Conservation (phyloP, 2,888 invertebrate genomes). For the Drosophila longiperda region DNA sequence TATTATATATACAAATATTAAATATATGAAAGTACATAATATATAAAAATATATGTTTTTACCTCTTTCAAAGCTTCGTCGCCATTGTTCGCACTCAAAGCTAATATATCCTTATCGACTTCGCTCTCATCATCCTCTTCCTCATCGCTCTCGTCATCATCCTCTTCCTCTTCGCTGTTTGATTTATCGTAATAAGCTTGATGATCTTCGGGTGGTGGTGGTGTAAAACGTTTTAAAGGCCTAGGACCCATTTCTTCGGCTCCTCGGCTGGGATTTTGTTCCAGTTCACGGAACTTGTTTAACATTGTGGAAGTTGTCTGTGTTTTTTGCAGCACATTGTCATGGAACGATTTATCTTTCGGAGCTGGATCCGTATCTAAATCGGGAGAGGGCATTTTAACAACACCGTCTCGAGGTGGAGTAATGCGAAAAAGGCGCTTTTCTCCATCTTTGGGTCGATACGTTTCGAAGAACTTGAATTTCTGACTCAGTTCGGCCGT, state of each 20-base stretch:
- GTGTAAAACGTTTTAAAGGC: constrained; percentile 95
- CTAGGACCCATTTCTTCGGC: constrained; percentile 87
- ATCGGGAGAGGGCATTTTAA: constrained; percentile 85
- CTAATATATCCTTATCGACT: constrained; percentile 11
- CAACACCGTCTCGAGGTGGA: constrained; percentile 92
- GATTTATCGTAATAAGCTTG: constrained; percentile 83
- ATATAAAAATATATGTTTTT: constrained; percentile 5
- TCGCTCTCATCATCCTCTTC: constrained; percentile 79
- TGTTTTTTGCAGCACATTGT: constrained; percentile 84
- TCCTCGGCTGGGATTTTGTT: constrained; percentile 87
- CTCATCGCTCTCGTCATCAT: constrained; percentile 83
- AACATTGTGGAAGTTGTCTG: constrained; percentile 95
- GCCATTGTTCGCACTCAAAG: constrained; percentile 74
- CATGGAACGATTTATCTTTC: constrained; percentile 48
- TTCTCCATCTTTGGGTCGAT: constrained; percentile 88
- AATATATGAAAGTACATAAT: too few relatives aligned
- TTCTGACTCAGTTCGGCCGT: constrained; percentile 93
- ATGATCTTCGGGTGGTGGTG: constrained; percentile 92
- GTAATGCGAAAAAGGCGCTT: constrained; percentile 93
- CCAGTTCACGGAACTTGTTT: constrained; percentile 94
- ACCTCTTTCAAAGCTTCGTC: constrained; percentile 90
- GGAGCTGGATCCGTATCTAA: constrained; percentile 74
- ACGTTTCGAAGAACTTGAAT: constrained; percentile 96
- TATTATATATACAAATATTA: neutral
- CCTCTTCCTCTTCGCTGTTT: constrained; percentile 84